These are phyloP conservation scores for Drosophila lacicola DNA, from an alignment of 2,888 invertebrate species.

Conservation along the genomic window DNA sequence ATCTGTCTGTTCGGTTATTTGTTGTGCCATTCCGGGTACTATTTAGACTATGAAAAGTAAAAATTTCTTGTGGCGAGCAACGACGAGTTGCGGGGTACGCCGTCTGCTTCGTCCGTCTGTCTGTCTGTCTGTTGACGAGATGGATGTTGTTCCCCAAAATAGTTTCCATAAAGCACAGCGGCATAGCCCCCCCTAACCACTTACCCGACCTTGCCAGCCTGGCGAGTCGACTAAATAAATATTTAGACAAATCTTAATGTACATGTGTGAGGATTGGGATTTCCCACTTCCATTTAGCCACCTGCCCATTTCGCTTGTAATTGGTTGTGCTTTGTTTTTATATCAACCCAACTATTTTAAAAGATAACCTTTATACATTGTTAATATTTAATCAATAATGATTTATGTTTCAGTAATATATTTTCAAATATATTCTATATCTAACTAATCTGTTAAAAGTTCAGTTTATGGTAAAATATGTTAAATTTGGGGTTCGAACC, in stretches of 20 bases:
- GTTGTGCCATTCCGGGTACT: constrained; percentile 40
- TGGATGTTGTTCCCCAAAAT: constrained; percentile 56
- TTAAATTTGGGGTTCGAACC: not conserved
- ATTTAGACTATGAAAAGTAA: constrained; percentile 51
- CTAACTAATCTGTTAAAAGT: too few species aligned
- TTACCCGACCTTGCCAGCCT: constrained; percentile 58
- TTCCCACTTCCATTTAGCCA: constrained; percentile 26
- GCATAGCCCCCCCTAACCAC: constrained; percentile 13
- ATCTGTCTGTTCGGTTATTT: constrained; percentile 18
- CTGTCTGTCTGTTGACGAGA: constrained; percentile 39
- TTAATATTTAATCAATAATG: too few species aligned
- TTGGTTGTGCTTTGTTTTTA: constrained; percentile 14
- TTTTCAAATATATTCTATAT: too few species aligned
- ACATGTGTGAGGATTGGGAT: constrained; percentile 21
- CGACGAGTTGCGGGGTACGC: not conserved
- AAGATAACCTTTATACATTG: too few species aligned
- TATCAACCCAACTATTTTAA: not conserved
- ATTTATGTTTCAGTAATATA: too few species aligned
- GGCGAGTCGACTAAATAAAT: constrained; percentile 62
- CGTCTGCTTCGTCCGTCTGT: constrained; percentile 16
- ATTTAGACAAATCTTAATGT: constrained; percentile 68
- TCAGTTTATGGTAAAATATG: too few species aligned
- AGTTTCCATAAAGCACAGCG: constrained; percentile 37
- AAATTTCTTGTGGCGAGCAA: constrained; percentile 18
- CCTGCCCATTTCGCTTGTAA: constrained; percentile 9